Base-by-base conservation (phyloP, 2,113 vertebrate genomes). In the Leptosomus discolor region DNA sequence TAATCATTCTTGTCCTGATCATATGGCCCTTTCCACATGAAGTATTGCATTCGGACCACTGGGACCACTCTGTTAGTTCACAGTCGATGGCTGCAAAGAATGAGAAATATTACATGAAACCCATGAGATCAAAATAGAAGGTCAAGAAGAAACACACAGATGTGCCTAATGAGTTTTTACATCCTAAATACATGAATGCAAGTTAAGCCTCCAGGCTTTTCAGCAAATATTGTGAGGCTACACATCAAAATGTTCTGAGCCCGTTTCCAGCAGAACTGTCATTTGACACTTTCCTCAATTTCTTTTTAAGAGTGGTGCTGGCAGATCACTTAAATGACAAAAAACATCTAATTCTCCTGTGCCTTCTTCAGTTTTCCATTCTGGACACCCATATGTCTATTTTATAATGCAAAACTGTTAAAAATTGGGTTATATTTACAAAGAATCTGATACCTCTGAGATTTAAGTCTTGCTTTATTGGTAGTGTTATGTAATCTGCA, bases 41-140 rank as follows among this genome's bases (percentile, higher is more conserved):
- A 91, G 99, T 99, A 74, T 99, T 99, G 95, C 99, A 99, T 96
- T 99, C 99, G 0, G 99, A 99, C 99, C 99, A 99, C 65, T 99
- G 99, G 3, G 99, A 99, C 99, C 99, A 99, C 85, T 99, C 99
- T 0, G 99, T 98, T 95, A 99, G 98, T 92, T 99, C 95, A 69
- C 99, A 99, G 98, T 99, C 98, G 7, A 98, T 99, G 39, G 99
- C 99, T 99, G 96, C 24, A 45, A 46, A 82, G 65, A 95, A 46
- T 0, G 1, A 71, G 51, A 39, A 86, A 53, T 24, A 8, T 4
- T 36, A 29, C 39, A 20, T 1, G 2, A 19, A 86, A 69, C 3
- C 54, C 5, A 0, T 5, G 11, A 60, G 22, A 30, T 12, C 21
- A 41, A 8, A 89, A 16, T 21, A 29, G 10, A 13, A 67, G 37